These are phyloP conservation scores for Drosophila prosaltans DNA, from an alignment of 1,140 invertebrate species.

Conservation along the genomic window DNA sequence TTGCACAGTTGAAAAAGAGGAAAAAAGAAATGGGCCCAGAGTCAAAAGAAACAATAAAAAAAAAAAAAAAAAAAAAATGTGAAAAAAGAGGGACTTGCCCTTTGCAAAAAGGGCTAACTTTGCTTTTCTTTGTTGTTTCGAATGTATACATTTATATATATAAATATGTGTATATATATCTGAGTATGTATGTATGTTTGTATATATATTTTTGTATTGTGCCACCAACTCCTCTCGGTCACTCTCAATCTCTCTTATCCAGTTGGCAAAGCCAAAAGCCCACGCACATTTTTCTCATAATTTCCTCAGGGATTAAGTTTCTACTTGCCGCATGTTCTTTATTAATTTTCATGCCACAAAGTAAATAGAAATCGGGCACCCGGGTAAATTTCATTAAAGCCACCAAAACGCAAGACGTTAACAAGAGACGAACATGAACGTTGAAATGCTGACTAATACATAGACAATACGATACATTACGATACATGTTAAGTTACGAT, in stretches of 20 bases:
- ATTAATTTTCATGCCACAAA: constrained; percentile 75
- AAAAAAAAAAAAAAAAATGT: constrained; percentile 11
- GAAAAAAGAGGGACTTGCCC: constrained; percentile 25
- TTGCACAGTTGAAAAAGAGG: constrained; percentile 52
- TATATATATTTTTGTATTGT: constrained; percentile 32
- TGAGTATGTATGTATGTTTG: background rate
- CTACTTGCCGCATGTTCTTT: constrained; percentile 69
- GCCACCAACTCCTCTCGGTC: constrained; percentile 48
- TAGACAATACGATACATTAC: constrained; percentile 31
- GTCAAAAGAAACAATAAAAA: constrained; percentile 41
- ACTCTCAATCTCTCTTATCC: background rate
- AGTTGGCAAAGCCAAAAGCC: constrained; percentile 41
- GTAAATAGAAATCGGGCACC: constrained; percentile 70
- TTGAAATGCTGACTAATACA: constrained; percentile 58
- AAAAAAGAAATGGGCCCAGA: constrained; percentile 9
- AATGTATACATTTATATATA: constrained; percentile 1
- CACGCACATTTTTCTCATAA: constrained; percentile 80
- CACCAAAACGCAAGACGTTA: background rate
- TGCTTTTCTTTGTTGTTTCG: constrained; percentile 37
- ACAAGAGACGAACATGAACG: constrained; percentile 28
- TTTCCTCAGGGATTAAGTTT: constrained; percentile 80
- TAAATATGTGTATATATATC: too few species aligned
- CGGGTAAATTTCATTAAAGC: constrained; percentile 78
- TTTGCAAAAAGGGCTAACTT: constrained; percentile 52
- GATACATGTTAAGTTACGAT: too few species aligned